Evolutionary conservation across 2,888 invertebrate species (phyloP), one percentile per base, ranked within the genome.

Genomic region (Panopea generosa): DNA sequence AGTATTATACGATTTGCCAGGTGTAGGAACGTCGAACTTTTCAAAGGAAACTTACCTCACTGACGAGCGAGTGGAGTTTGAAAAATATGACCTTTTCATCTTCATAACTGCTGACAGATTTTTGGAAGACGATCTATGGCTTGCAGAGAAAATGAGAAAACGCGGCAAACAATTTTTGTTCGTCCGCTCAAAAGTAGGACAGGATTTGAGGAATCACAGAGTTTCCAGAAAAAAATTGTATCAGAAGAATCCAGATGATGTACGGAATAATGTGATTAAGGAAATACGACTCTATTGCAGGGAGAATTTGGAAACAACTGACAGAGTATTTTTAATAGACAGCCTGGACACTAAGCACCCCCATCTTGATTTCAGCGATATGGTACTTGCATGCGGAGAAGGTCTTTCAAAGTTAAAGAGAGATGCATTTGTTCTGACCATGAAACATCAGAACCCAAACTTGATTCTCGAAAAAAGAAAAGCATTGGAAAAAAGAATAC

Each of bases 1-100:
- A n/a, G 20, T 27, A 14, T 59, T 75, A 20, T 70, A 60, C 53
- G 75, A 75, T 57, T 33, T 75, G 16, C 75, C 75, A 3, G 75
- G 75, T n/a, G 69, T 50, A 6, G 74, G 74, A 22, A 74, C 74
- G 11, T 18, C 53, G 9, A 57, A 45, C 24, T 72, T 60, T 38
- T 60, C 66, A 18, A 56, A 38, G 45, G 26, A 55, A 22, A 43
- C 29, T 9, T 76, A 66, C 61, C 29, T 66, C 14, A 29, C 4
- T 26, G 26, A 52, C 24, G 22, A 20, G 6, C 33, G 9, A 2
- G 40, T 65, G n/a, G 49, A 40, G n/a, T 57, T 67, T 67, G n/a
- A n/a, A n/a, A n/a, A n/a, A n/a, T n/a, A n/a, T n/a, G n/a, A n/a
- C n/a, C n/a, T n/a, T n/a, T n/a, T 66, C 33, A 33, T 72, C 18